These are phyloP conservation scores for Cyaniris semiargus DNA, from an alignment of 2,888 invertebrate genomes.

Conservation along the genomic window DNA sequence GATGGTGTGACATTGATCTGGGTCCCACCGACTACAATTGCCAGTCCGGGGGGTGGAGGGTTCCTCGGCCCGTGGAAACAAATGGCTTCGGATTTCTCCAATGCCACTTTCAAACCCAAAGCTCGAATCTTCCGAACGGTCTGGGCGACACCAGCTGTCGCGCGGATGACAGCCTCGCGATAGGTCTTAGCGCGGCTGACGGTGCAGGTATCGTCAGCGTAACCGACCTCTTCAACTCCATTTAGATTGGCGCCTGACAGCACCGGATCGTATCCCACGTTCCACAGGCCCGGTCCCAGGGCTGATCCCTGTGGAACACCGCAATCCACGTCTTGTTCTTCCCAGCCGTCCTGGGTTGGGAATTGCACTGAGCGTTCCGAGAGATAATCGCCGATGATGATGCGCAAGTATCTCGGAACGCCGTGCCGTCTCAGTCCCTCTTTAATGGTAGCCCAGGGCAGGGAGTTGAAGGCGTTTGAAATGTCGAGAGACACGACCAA, in stretches of 20 bases:
- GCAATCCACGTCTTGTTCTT: background rate
- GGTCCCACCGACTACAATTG: conserved; percentile 31
- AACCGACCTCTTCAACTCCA: background rate
- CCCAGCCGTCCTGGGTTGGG: conserved; percentile 24
- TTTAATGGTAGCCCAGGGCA: conserved; percentile 33
- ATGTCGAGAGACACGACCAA: conserved; percentile 41
- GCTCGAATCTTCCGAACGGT: conserved; percentile 30
- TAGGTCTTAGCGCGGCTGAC: conserved; percentile 34
- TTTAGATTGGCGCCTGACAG: conserved; percentile 34
- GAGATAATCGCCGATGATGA: background rate
- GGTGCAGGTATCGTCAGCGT: conserved; percentile 40
- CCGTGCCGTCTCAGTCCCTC: conserved; percentile 25
- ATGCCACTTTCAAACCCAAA: conserved; percentile 33
- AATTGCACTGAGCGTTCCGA: background rate
- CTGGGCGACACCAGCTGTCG: background rate
- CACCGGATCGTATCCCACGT: conserved; percentile 36
- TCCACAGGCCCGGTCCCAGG: conserved; percentile 32
- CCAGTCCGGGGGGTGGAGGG: conserved; percentile 26
- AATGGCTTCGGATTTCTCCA: conserved; percentile 29
- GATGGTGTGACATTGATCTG: background rate
- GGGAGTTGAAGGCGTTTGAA: conserved; percentile 41
- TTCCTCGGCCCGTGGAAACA: conserved; percentile 36
- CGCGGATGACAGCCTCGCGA: conserved; percentile 34
- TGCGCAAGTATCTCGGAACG: too few species aligned
- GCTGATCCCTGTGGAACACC: conserved; percentile 37